Evolutionary conservation across 2,888 invertebrate genomes (phyloP).

Genomic region (Pristionchus arcanus): DNA sequence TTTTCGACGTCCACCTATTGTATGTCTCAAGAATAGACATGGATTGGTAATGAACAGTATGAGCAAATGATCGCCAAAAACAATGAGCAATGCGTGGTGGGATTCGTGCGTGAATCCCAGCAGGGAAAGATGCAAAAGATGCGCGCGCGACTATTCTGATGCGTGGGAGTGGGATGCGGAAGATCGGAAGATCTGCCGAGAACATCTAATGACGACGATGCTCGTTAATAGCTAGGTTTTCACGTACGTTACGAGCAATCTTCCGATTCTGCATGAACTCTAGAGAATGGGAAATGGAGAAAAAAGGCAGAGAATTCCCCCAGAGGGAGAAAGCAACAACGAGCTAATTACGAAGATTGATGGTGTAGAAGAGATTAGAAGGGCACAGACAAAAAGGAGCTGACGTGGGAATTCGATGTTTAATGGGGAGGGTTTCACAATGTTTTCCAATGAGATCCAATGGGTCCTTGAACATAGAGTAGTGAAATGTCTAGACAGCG

Average conservation of each 20-base stretch:
- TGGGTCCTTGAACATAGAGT: background rate
- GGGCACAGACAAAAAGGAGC: background rate
- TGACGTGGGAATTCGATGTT: background rate
- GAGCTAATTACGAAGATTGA: constrained; percentile 32
- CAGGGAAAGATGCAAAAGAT: background rate
- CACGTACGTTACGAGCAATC: background rate
- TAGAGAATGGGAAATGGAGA: background rate
- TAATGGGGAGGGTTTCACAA: background rate
- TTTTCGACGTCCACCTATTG: too few relatives aligned
- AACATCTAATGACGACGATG: constrained; percentile 1
- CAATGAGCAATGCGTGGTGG: constrained; percentile 30
- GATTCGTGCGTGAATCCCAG: background rate
- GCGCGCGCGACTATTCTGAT: background rate
- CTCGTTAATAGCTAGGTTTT: background rate
- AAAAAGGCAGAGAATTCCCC: too few relatives aligned
- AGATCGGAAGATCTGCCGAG: background rate
- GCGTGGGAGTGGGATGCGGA: background rate
- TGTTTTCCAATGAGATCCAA: background rate
- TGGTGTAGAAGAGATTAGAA: constrained; percentile 4
- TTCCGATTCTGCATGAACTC: background rate
- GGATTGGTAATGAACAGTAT: too few relatives aligned
- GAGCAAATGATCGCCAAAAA: too few relatives aligned
- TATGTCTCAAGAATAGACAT: too few relatives aligned
- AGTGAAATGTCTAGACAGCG: background rate
- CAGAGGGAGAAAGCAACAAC: background rate